A percentile compares a stretch with the other conserved stretches of the same genome.
phyloP scores from a whole-genome alignment of 2,113 vertebrate species.

The Gila orcuttii region DNA sequence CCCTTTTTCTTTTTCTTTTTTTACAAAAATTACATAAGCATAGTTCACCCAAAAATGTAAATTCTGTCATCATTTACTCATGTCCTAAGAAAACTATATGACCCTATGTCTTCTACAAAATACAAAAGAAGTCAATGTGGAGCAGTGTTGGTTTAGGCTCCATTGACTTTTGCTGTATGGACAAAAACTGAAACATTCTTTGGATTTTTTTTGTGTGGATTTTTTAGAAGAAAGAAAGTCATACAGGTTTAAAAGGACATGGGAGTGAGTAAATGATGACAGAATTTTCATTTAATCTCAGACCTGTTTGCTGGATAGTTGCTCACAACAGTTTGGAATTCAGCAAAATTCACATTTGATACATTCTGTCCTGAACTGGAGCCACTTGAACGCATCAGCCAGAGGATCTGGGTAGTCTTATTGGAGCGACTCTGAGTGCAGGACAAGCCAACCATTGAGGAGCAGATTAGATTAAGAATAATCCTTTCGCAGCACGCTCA shows the following conservation, averaged over 20 bases:
- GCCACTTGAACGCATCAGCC: slow-evolving; percentile 57
- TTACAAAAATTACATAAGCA: not conserved
- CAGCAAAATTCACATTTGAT: slow-evolving; percentile 18
- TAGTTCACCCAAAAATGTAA: not conserved
- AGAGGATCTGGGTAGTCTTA: slow-evolving; percentile 56
- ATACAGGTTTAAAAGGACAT: not conserved
- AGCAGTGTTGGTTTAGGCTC: not conserved
- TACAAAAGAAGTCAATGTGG: not conserved
- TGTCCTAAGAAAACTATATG: not conserved
- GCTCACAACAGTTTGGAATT: not conserved
- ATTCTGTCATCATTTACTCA: not conserved
- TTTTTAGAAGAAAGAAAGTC: not conserved
- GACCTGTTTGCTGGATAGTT: slow-evolving; percentile 33
- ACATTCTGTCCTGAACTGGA: slow-evolving; percentile 48
- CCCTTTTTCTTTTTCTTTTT: too few relatives aligned
- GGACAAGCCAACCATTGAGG: slow-evolving; percentile 66
- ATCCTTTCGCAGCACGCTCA: slow-evolving; percentile 60
- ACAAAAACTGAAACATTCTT: not conserved
- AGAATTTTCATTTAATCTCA: not conserved
- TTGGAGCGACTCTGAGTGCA: slow-evolving; percentile 59
- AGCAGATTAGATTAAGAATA: slow-evolving; percentile 70
- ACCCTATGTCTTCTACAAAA: not conserved
- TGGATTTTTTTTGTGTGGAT: not conserved
- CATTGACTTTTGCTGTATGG: not conserved
- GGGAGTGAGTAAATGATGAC: not conserved